Evolutionary conservation across 2,888 invertebrate species (phyloP), one percentile per base, ranked within the genome.

Genomic region (Spisula solida): DNA sequence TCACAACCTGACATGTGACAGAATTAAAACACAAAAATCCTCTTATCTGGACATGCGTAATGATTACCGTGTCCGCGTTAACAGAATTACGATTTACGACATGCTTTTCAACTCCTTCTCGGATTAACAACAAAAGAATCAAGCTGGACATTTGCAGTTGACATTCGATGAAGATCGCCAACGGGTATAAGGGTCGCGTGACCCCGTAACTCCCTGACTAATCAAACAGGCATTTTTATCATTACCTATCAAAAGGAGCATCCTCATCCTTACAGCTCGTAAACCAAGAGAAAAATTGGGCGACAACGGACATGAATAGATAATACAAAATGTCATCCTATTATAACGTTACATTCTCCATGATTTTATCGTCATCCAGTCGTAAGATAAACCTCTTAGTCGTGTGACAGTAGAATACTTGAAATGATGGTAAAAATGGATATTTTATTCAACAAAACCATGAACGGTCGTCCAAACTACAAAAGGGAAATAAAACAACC

Each of bases 101-200:
- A 87, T 85, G 84, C 70, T 85, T 55, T 83, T 51, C 48, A 66
- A 51, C 55, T 66, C 75, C 82, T 55, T 83, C 78, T 34, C 29
- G 84, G 85, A 75, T 66, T 86, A 82, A 81, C 78, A 66, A 90
- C 90, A 91, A 89, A 87, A 85, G 75, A 79, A 78, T 48, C 66
- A 80, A 20, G 60, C 82, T 80, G 90, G 91, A 90, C 92, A 91
- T 87, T 92, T 89, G 91, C 90, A 91, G 84, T 89, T 86, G 66
- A 85, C 55, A 75, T 86, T 20, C 79, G 56, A 29, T 55, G 87
- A 90, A 48, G 90, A 60, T 78, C 70, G 84, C 92, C 91, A 83
- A 20, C 31, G 91, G 92, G 90, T 48, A 92, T 88, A 86, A 83
- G 89, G 92, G 92, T 92, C 92, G 84, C 91, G 87, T 82, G 92